Evolutionary conservation across 2,113 vertebrate genomes (phyloP), one percentile per base, ranked within the genome.

Genomic region (Hymenochirus boettgeri): DNA sequence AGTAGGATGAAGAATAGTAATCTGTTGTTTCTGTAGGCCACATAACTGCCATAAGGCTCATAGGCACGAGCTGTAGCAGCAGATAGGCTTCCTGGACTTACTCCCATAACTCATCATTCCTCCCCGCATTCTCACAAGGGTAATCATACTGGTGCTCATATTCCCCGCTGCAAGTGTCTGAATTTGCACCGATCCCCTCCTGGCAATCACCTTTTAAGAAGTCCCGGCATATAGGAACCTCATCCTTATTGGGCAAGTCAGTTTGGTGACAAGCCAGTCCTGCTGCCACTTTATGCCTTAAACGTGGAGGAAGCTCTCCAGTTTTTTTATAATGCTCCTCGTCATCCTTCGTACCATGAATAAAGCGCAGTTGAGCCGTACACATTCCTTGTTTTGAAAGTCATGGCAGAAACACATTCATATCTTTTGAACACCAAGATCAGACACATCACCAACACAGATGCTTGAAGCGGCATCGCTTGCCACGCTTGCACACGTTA

Each of bases 351-450:
- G 96, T 91, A 72, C 94, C 94, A 8, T 98, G 95, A 62, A 98
- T 94, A 75, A 98, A 97, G 72, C 93, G 90, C 95, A 98, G 80
- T 90, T 97, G 71, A 90, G 82, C 6, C 95, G 93, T 55, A 91
- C 88, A 9, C 95, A 99, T 70, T 97, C 93, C 72, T 96, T 97
- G 78, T 98, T 98, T 81, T 98, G 95, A 77, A 98, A 89, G 73
- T 98, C 95, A 25, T 99, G 95, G 79, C 96, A 98, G 80, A 99
- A 98, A 73, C 97, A 92, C 76, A 99, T 97, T 48, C 98, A 94
- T 2, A 97, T 98, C 83, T 97, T 98, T 74, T 95, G 92, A 57
- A 96, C 94, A 1, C 95, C 95, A 69, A 97, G 72, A 77, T 98
- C 95, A 17, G 92, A 91, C 3, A 98, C 95, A 66, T 97, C 93